A percentile compares a stretch with the other conserved stretches of the same genome.
Evolutionary conservation across 2,888 invertebrate genomes (phyloP).

Genomic region (Ophion slaviceki): DNA sequence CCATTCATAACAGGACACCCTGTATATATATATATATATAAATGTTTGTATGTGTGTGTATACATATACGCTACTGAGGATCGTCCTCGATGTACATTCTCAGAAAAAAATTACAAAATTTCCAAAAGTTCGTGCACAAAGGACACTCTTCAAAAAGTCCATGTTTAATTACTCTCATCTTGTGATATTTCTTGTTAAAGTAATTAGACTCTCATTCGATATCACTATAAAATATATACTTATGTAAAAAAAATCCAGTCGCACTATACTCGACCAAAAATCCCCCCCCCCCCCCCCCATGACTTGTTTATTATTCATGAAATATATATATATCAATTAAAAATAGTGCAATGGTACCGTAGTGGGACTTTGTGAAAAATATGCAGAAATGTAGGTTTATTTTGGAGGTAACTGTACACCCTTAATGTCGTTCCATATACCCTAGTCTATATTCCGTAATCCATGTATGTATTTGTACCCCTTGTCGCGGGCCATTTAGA

Average conservation of each 20-base stretch:
- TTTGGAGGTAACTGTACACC: slow-evolving; percentile 19
- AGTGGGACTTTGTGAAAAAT: not conserved
- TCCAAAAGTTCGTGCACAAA: not conserved
- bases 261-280: not conserved
- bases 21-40: not conserved
- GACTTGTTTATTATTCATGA: not conserved
- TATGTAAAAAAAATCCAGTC: not conserved
- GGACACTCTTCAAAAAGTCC: too few species aligned
- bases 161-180: not conserved
- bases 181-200: not conserved
- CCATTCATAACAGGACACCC: too few species aligned
- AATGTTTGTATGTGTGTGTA: not conserved
- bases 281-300: not conserved
- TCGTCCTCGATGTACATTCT: slow-evolving; percentile 21
- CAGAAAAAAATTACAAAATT: not conserved
- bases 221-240: not conserved
- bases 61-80: not conserved
- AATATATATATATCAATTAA: not conserved
- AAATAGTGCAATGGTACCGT: too few species aligned
- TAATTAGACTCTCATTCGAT: not conserved
- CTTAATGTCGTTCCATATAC: slow-evolving; percentile 39
- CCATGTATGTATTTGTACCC: slow-evolving; percentile 10
- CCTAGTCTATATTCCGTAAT: slow-evolving; percentile 1
- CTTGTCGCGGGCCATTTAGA: slow-evolving; percentile 48
- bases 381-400: not conserved